A percentile compares a stretch with the other conserved stretches of the same genome.
These are phyloP conservation scores for Diarsia mendica DNA, from an alignment of 2,888 invertebrate genomes.

Conservation along the genomic window DNA sequence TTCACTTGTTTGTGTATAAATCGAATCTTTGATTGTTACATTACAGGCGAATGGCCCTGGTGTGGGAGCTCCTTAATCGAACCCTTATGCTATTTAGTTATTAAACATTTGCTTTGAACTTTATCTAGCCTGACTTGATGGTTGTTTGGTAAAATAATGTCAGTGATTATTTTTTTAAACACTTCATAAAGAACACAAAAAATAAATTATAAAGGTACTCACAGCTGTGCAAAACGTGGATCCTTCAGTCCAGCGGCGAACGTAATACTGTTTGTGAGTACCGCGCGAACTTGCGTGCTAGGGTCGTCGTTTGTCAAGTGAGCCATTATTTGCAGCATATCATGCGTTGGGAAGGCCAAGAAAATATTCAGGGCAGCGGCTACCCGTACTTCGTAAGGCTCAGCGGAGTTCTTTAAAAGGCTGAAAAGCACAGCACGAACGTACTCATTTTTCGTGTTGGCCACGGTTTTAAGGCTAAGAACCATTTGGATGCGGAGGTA, in stretches of 20 bases:
- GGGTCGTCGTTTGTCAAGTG: conserved; percentile 91
- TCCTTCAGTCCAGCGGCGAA: conserved; percentile 87
- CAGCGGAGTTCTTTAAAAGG: conserved; percentile 92
- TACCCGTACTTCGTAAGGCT: conserved; percentile 91
- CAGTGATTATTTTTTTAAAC: background rate
- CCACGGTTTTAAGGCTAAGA: conserved; percentile 87
- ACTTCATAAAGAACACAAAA: background rate
- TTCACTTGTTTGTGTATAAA: too few relatives aligned
- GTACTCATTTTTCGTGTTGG: conserved; percentile 84
- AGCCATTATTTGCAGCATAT: conserved; percentile 93
- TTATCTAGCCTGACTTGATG: too few relatives aligned
- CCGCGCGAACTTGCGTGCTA: conserved; percentile 91
- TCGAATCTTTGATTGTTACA: too few relatives aligned
- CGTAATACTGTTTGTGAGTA: conserved; percentile 91
- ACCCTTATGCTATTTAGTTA: too few relatives aligned
- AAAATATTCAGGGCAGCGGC: conserved; percentile 91
- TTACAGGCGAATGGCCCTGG: too few relatives aligned
- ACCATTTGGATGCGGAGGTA: conserved; percentile 92
- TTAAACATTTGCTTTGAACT: too few relatives aligned
- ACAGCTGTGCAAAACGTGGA: conserved; percentile 85
- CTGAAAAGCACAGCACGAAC: conserved; percentile 91
- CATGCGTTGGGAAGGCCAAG: conserved; percentile 90
- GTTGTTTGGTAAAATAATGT: background rate
- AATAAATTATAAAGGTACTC: conserved; percentile 73
- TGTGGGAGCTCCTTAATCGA: too few relatives aligned